Conservation (phyloP, 2,888 invertebrate genomes). For the Pediacus dermestoides region DNA sequence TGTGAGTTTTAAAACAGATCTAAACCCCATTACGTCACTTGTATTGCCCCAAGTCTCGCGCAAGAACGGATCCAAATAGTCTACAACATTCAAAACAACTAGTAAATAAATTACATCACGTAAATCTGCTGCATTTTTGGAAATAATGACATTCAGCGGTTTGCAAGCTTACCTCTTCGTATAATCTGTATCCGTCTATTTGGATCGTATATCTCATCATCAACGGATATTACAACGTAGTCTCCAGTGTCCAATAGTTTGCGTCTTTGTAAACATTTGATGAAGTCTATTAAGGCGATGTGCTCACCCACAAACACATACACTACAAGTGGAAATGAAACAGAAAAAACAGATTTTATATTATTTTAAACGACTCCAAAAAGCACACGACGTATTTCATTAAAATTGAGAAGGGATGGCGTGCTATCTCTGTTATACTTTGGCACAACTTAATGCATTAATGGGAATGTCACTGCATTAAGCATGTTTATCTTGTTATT, state of each 20-base stretch:
- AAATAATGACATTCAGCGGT: too few relatives aligned
- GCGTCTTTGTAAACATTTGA: conserved; percentile 71
- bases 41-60: conserved; percentile 53
- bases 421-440: too few relatives aligned
- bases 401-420: too few relatives aligned
- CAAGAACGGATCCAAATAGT: conserved; percentile 67
- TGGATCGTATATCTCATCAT: conserved; percentile 80
- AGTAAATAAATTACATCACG: not conserved
- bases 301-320: conserved; percentile 89
- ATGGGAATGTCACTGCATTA: too few relatives aligned
- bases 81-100: conserved; percentile 47
- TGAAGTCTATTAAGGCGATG: conserved; percentile 80
- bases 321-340: conserved; percentile 55
- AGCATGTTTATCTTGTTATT: too few relatives aligned
- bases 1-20: conserved; percentile 76
- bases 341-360: not conserved
- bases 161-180: conserved; percentile 48
- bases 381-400: conserved; percentile 16
- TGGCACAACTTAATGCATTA: too few relatives aligned
- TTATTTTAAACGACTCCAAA: not conserved
- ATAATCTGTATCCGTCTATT: conserved; percentile 56
- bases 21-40: conserved; percentile 66
- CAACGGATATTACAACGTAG: conserved; percentile 84
- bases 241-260: conserved; percentile 74
- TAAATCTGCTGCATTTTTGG: conserved; percentile 5